These are phyloP conservation scores for Drosophila neoperkinsi DNA, from an alignment of 2,888 invertebrate genomes.

Conservation along the genomic window DNA sequence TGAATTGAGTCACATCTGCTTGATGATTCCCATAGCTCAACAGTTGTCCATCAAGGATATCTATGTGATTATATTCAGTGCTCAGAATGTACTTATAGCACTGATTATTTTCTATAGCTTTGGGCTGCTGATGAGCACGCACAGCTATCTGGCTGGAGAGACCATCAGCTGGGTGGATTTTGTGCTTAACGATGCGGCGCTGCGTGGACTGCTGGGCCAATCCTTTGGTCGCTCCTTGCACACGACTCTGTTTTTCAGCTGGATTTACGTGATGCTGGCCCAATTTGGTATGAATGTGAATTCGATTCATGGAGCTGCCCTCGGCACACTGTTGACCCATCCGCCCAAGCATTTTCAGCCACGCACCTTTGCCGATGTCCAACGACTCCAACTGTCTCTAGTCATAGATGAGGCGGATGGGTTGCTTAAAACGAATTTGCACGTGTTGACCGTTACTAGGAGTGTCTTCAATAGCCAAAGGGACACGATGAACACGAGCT, in stretches of 20 bases:
- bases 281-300: constrained; percentile 59
- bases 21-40: constrained; percentile 68
- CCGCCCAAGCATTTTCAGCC: constrained; percentile 62
- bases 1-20: constrained; percentile 60
- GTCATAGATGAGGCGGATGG: constrained; percentile 25
- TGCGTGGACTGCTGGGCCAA: constrained; percentile 69
- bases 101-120: constrained; percentile 41
- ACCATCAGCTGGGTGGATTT: constrained; percentile 34
- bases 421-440: neutral
- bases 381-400: constrained; percentile 28
- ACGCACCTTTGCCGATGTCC: constrained; percentile 52
- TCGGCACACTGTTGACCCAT: constrained; percentile 65
- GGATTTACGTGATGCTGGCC: constrained; percentile 54
- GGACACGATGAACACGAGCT: constrained; percentile 55
- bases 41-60: constrained; percentile 57
- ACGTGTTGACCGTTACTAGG: constrained; percentile 13
- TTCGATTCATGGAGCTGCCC: constrained; percentile 60
- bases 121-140: constrained; percentile 50
- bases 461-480: constrained; percentile 36
- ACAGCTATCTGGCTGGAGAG: constrained; percentile 18
- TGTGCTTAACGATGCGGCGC: constrained; percentile 58
- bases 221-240: constrained; percentile 33
- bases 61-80: constrained; percentile 41
- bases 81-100: constrained; percentile 41
- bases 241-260: constrained; percentile 14